Base-by-base conservation (phyloP, 1,140 invertebrate genomes). In the Drosophila biarmipes region DNA sequence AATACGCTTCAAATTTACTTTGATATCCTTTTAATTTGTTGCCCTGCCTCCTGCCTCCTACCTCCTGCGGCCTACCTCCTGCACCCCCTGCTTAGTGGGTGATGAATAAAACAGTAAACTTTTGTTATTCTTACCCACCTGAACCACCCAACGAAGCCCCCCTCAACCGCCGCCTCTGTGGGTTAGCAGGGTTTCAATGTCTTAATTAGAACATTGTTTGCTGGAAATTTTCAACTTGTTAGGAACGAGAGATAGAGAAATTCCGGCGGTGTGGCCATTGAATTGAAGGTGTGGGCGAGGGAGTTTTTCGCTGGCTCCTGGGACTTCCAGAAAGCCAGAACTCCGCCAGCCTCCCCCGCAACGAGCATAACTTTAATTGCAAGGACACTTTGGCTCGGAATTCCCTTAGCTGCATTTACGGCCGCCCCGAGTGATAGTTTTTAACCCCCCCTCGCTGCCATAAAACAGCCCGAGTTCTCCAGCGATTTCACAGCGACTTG, bases 1-100 rank as follows among this genome's bases (percentile, higher is more conserved):
- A 86, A 86, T 81, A 81, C 74, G 82, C 78, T 87, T 64, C 82
- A 87, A 86, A 81, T 86, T 81, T 74, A 86, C 81, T 86, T 87
- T 80, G 79, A 80, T 80, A 74, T 67, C 63, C 68, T 77, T 80
- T 86, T 86, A 80, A 85, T 81, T 87, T 86, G 68, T 67, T 71
- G 34, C 19, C 38, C 42, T 15, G 14, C 31, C 57, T 8, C 6
- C 2, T 2, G 5, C 14, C 27, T 19, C 5, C 17, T 5, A 3
- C 58, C 19, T 27, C 0, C 21, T 19, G 1, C 4, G 2, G 4
- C n/a, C 14, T 6, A 4, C 12, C 14, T 4, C 11, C 8, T 2
- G 4, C 31, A 4, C 14, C 14, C 12, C n/a, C 31, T 19, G 42
- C 24, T 37, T 21, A 14, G 31, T 29, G 24, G 14, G 3, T 37